Evolutionary conservation across 2,888 invertebrate species (phyloP), one percentile per base, ranked within the genome.

Genomic region (Drosophila picticornis): DNA sequence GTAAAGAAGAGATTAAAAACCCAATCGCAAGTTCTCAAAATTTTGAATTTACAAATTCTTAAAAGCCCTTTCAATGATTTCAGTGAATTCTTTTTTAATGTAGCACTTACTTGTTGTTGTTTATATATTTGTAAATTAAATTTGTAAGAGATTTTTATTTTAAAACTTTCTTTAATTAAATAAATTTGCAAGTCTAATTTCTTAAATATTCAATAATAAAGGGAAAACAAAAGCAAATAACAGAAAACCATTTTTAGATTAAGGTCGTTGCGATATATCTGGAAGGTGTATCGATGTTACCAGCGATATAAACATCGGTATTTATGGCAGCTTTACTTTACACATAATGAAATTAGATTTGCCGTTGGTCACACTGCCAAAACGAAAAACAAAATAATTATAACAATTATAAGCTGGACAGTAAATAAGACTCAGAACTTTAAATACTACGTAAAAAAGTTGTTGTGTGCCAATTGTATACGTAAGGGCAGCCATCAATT

Each of bases 331-430:
- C 46, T 36, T 32, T 36, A 43, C 16, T 43, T 58, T 22, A 38
- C n/a, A 43, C n/a, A 19, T 22, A 64, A 29, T 40, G 4, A 51
- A 22, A 64, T 40, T 36, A 0, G 5, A 40, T 10, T 36, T 31
- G 11, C 19, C 13, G 9, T 38, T 80, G 80, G 77, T 66, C 77
- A 71, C 80, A 80, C 80, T 77, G 77, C 76, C 80, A 59, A 58
- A 64, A 61, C 63, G 64, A 65, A 76, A 76, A 72, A 40, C 67
- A 80, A 72, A 71, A 64, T 70, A 80, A 51, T 75, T 80, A 43
- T 52, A 50, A 25, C 19, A 59, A 61, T 67, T 67, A 25, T 29
- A 64, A 16, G 19, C 25, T n/a, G 16, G 50, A 27, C 7, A 53
- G 51, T 6, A 70, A 59, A 65, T 32, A 40, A 59, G 50, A 40